A percentile compares a stretch with the other conserved stretches of the same genome.
Conservation (phyloP, 2,113 vertebrate genomes). For the Aplodontia rufa region DNA sequence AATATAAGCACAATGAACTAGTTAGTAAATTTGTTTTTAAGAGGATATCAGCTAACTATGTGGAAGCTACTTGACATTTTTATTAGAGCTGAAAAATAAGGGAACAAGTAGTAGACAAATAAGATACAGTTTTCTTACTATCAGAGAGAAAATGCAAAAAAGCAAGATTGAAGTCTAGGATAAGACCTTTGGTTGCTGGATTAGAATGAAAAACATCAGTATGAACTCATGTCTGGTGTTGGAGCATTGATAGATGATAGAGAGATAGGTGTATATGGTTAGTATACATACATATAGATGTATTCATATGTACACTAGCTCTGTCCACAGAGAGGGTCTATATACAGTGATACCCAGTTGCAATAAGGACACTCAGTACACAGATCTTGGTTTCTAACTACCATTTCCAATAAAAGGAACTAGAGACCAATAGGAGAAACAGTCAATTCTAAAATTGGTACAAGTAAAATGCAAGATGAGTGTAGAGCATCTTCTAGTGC, state of each 20-base stretch:
- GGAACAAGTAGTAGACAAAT: not conserved
- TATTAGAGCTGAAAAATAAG: not conserved
- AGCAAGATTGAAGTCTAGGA: not conserved
- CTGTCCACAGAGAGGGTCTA: not conserved
- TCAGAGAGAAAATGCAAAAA: not conserved
- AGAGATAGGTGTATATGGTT: not conserved
- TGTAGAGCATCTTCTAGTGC: not conserved
- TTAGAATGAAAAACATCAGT: not conserved
- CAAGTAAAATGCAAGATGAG: not conserved
- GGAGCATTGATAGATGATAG: not conserved
- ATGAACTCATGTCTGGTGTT: not conserved
- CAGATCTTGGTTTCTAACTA: not conserved
- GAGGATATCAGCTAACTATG: not conserved
- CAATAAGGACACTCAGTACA: not conserved
- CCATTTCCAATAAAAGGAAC: not conserved
- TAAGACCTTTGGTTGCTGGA: not conserved
- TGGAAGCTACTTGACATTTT: not conserved
- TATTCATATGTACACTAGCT: not conserved
- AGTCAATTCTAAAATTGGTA: not conserved
- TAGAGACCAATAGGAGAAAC: not conserved
- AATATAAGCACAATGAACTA: not conserved
- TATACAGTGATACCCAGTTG: not conserved
- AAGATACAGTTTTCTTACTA: not conserved
- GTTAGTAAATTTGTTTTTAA: not conserved
- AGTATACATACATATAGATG: not conserved